These are phyloP conservation scores for Drosophila heteroneura DNA, from an alignment of 2,888 invertebrate species.

Conservation along the genomic window DNA sequence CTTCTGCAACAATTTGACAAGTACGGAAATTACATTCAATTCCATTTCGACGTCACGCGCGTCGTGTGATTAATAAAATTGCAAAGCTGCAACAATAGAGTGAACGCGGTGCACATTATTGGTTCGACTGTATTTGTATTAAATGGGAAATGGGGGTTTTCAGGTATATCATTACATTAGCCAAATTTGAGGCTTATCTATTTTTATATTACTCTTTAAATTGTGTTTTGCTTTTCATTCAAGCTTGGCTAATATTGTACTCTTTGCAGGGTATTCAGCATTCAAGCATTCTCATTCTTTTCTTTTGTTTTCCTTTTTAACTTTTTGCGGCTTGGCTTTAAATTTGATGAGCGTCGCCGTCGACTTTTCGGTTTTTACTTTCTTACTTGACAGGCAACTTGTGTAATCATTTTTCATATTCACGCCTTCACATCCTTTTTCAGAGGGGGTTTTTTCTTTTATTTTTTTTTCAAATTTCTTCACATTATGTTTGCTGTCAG, in stretches of 20 bases:
- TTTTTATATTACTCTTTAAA: neutral
- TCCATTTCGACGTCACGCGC: conserved; percentile 29
- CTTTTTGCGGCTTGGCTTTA: conserved; percentile 18
- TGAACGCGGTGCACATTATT: conserved; percentile 27
- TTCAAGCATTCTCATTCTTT: neutral
- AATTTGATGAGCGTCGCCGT: conserved; percentile 37
- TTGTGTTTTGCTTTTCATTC: neutral
- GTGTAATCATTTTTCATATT: conserved; percentile 57
- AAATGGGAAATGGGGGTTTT: neutral
- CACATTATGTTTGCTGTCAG: conserved; percentile 42
- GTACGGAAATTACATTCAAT: conserved; percentile 16
- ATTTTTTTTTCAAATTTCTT: conserved; percentile 24
- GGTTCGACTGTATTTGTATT: conserved; percentile 28
- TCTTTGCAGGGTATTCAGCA: conserved; percentile 9
- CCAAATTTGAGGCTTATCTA: neutral
- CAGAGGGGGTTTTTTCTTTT: conserved; percentile 2
- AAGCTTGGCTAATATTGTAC: neutral
- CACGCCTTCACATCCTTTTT: conserved; percentile 47
- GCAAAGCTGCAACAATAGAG: neutral
- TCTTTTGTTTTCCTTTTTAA: neutral
- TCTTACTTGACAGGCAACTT: conserved; percentile 29
- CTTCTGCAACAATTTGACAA: conserved; percentile 49
- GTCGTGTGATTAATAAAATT: conserved; percentile 65
- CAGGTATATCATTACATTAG: neutral
- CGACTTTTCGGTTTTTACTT: conserved; percentile 32